Evolutionary conservation across 1,140 invertebrate genomes (phyloP).

Genomic region (Sitodiplosis mosellana): DNA sequence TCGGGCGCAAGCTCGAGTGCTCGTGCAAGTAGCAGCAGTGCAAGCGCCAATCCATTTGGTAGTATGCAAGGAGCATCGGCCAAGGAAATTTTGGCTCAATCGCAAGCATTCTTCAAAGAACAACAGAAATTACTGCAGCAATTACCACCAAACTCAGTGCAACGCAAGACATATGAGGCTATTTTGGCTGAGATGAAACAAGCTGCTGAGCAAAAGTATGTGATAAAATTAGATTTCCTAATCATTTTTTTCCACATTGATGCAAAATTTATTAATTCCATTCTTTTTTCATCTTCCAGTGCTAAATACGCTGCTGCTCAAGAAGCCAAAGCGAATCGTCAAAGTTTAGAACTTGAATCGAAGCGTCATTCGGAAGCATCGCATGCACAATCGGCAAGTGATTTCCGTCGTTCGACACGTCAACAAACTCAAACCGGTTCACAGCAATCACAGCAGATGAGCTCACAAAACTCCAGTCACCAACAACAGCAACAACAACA

Average conservation of each 20-base stretch:
- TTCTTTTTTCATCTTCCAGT: too few species aligned
- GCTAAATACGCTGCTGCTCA: too few species aligned
- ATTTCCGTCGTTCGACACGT: too few species aligned
- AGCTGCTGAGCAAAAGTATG: slow-evolving; percentile 42
- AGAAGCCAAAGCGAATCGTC: too few species aligned
- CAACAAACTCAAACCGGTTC: slow-evolving; percentile 1
- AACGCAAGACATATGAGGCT: slow-evolving; percentile 51
- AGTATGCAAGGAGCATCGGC: slow-evolving; percentile 20
- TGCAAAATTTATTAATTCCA: too few species aligned
- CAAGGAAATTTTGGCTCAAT: slow-evolving; percentile 50
- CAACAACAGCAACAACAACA: slow-evolving; percentile 26
- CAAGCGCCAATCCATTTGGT: slow-evolving; percentile 12
- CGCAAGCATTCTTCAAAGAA: slow-evolving; percentile 47
- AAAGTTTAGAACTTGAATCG: too few species aligned
- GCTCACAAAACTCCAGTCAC: background rate
- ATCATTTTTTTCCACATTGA: too few species aligned
- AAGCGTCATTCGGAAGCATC: too few species aligned
- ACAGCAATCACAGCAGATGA: background rate
- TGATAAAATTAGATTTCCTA: too few species aligned
- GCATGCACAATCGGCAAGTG: too few species aligned
- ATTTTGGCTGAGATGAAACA: slow-evolving; percentile 56
- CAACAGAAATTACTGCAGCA: slow-evolving; percentile 36
- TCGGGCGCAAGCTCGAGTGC: too few species aligned
- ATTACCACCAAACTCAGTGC: slow-evolving; percentile 27
- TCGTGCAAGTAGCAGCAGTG: slow-evolving; percentile 7